Evolutionary conservation across 2,888 invertebrate species (phyloP).

Genomic region (Mechanitis messenoides): DNA sequence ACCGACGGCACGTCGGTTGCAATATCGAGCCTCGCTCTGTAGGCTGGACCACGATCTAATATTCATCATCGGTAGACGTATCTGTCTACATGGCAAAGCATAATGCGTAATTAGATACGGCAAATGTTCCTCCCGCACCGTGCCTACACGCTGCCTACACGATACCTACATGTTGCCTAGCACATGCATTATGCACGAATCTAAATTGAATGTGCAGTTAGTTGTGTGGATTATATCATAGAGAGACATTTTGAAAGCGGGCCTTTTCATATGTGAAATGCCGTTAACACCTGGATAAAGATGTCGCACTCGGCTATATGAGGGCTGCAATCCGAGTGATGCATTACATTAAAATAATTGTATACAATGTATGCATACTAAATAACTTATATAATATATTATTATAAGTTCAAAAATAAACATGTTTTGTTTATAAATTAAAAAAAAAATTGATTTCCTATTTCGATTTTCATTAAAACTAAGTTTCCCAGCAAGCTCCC

Average conservation of each 20-base stretch:
- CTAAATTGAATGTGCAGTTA: conserved; percentile 70
- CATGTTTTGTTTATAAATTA: too few species aligned
- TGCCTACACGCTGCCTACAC: conserved; percentile 49
- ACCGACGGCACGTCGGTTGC: conserved; percentile 38
- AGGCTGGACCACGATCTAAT: conserved; percentile 64
- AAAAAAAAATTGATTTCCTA: background rate
- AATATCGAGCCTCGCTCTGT: conserved; percentile 53
- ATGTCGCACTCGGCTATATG: background rate
- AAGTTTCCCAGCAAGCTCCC: background rate
- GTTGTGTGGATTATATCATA: conserved; percentile 41
- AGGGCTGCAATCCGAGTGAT: background rate
- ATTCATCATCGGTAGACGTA: conserved; percentile 68
- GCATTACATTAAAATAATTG: background rate
- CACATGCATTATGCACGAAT: conserved; percentile 70
- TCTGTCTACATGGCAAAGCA: conserved; percentile 67
- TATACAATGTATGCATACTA: background rate
- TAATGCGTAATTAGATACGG: conserved; percentile 74
- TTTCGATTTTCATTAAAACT: background rate
- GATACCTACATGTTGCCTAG: conserved; percentile 47
- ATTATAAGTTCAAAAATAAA: too few species aligned
- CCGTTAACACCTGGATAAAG: conserved; percentile 7
- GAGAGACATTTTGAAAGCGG: conserved; percentile 17
- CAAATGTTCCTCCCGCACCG: conserved; percentile 61
- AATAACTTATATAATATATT: too few species aligned
- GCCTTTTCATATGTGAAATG: conserved; percentile 9